Evolutionary conservation across 1,140 invertebrate genomes (phyloP), one percentile per base, ranked within the genome.

Genomic region (Lanistes nyassanus): DNA sequence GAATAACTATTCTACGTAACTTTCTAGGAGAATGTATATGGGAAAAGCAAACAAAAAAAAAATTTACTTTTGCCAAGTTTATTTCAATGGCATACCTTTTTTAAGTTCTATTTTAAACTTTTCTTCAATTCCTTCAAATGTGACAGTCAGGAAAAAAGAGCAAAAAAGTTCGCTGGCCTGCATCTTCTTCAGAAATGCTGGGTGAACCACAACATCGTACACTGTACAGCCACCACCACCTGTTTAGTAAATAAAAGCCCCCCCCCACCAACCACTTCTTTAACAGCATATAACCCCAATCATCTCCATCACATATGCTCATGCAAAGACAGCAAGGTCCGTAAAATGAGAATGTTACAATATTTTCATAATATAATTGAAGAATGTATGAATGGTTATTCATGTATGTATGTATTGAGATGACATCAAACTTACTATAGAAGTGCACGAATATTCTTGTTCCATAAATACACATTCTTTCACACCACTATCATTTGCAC

Each of bases 171-270:
- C 89, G 81, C 92, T 93, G 11, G 89, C 91, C 82, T 93, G 89
- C 60, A 93, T 91, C 70, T 88, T 87, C 9, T 83, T 78, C 79
- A 93, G 92, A 82, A 96, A 96, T 21, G 89, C 88, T 11, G 93
- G 91, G 86, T 94, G 93, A 19, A 96, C 92, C 11, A 94, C 93
- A 55, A 96, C 92, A 88, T 96, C 95, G 88, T 93, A 94, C 0
- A 92, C 94, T 75, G 92, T 92, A 36, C 93, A 93, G 0, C 92
- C 91, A 23, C 91, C 89, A 23, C 94, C 93, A 79, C 92, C 91
- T 92, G 82, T 19, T 73, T 73, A 64, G 71, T 79, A 76, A 76
- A 47, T 58, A 81, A 80, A 76, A 64, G 71, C n/a, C n/a, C n/a
- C n/a, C n/a, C n/a, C n/a, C n/a, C n/a, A n/a, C n/a, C n/a, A n/a